phyloP scores from a whole-genome alignment of 2,888 invertebrate species.

The Nomada lathburiana region DNA sequence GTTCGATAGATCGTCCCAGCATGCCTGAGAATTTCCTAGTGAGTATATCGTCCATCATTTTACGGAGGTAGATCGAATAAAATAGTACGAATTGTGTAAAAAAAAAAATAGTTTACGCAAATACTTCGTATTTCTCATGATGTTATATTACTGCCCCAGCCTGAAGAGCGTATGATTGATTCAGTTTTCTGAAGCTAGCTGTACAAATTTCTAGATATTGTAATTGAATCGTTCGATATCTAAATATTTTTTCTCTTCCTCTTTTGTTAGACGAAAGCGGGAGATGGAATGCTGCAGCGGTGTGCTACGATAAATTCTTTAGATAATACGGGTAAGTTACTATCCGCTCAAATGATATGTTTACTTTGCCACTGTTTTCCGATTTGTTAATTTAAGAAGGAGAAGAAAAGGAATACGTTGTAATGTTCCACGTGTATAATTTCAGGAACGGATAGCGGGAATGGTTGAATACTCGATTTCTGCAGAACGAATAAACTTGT shows the following conservation, averaged over 20 bases:
- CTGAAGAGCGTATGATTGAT: constrained; percentile 79
- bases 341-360: neutral
- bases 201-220: neutral
- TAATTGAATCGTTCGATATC: neutral
- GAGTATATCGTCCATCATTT: constrained; percentile 40
- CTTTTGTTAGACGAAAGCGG: neutral
- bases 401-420: neutral
- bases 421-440: neutral
- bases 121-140: constrained; percentile 60
- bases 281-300: neutral
- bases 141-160: constrained; percentile 80
- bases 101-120: no score
- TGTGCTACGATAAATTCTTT: neutral
- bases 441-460: constrained; percentile 15
- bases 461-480: constrained; percentile 1
- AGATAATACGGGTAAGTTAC: constrained; percentile 16
- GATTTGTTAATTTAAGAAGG: neutral
- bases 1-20: constrained; percentile 31
- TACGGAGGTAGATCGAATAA: no score
- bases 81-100: neutral
- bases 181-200: constrained; percentile 65
- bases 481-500: neutral
- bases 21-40: constrained; percentile 50
- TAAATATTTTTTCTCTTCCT: neutral
- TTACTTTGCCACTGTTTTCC: neutral